Evolutionary conservation across 2,113 vertebrate genomes (phyloP).

Genomic region (Ifrita kowaldi): DNA sequence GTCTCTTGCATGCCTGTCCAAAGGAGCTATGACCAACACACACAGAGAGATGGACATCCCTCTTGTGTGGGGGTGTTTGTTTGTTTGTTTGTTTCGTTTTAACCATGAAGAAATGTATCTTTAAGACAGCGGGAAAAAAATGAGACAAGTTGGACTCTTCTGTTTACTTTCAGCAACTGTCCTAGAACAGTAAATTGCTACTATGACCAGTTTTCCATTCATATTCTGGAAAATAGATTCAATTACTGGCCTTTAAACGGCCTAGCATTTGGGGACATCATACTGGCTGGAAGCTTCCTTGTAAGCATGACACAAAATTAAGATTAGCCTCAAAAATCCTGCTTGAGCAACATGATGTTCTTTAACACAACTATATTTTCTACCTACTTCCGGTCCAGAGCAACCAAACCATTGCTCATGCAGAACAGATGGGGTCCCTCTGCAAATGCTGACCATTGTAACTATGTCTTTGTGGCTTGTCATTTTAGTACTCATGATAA

Average conservation of each 20-base stretch:
- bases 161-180: not conserved
- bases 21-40: not conserved
- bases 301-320: not conserved
- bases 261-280: not conserved
- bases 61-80: accelerated
- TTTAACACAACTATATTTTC: not conserved
- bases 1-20: not conserved
- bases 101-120: not conserved
- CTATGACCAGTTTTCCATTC: not conserved
- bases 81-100: not conserved
- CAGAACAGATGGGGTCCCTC: not conserved
- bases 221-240: not conserved
- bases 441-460: not conserved
- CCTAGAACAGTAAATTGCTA: not conserved
- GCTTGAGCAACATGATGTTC: not conserved
- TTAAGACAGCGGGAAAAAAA: not conserved
- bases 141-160: not conserved
- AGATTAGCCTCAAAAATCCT: not conserved
- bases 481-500: not conserved
- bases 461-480: not conserved
- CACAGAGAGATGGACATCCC: accelerated
- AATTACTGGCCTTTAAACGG: not conserved
- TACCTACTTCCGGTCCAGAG: not conserved
- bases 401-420: not conserved
- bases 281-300: not conserved